A percentile compares a stretch with the other conserved stretches of the same genome.
Conservation (phyloP, 2,797 vertebrate species). For the Xenopus petersii region DNA sequence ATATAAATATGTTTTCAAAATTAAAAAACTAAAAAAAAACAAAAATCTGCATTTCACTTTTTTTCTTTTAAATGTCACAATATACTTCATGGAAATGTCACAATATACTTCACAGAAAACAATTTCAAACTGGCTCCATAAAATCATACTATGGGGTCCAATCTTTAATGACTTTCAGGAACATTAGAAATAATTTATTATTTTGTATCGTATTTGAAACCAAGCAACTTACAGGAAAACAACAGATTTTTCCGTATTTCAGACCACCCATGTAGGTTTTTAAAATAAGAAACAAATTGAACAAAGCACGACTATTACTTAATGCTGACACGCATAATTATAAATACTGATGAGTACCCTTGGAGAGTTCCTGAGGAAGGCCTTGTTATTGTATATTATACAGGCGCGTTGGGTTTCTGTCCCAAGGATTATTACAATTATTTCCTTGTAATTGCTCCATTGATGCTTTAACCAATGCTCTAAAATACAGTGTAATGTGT, state of each 20-base stretch:
- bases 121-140: background rate
- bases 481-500: too few relatives aligned
- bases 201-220: slow-evolving; percentile 11
- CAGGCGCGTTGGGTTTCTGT: background rate
- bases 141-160: background rate
- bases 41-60: background rate
- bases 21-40: too few relatives aligned
- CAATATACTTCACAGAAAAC: background rate
- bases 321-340: slow-evolving; percentile 2
- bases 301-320: slow-evolving; percentile 7
- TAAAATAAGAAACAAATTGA: slow-evolving; percentile 19
- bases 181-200: background rate
- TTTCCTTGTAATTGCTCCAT: background rate
- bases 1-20: too few relatives aligned
- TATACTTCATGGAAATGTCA: background rate
- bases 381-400: slow-evolving; percentile 1
- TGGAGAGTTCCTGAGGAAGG: slow-evolving; percentile 3
- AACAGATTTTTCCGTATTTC: slow-evolving; percentile 4
- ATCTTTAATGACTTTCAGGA: background rate
- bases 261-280: slow-evolving; percentile 10
- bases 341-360: background rate
- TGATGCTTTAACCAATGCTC: background rate
- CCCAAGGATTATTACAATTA: background rate
- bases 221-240: background rate
- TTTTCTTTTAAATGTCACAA: background rate